These are phyloP conservation scores for Hyles lineata DNA, from an alignment of 2,888 invertebrate species.

Conservation along the genomic window DNA sequence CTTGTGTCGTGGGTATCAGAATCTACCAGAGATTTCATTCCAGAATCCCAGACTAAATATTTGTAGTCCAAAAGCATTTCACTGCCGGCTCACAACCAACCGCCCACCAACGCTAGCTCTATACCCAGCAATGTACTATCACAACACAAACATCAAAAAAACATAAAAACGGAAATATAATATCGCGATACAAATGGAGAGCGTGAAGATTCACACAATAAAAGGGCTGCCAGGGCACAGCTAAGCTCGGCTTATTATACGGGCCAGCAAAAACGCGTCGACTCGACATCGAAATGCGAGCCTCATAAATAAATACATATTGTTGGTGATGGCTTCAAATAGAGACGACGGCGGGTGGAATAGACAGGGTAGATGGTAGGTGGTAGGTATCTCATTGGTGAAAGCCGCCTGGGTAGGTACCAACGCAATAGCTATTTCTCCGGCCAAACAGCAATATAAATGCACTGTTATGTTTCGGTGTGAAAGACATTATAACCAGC, in stretches of 20 bases:
- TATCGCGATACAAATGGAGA: slow-evolving; percentile 22
- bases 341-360: neutral
- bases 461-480: no score
- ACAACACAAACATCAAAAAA: neutral
- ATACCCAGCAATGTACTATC: neutral
- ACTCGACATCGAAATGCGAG: slow-evolving; percentile 72
- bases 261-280: slow-evolving; percentile 73
- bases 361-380: slow-evolving; percentile 27
- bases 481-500: no score
- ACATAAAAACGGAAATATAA: slow-evolving; percentile 22
- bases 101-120: neutral
- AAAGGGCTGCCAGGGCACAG: slow-evolving; percentile 28
- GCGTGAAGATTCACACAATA: slow-evolving; percentile 20
- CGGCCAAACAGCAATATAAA: no score
- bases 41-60: no score
- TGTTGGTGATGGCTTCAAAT: slow-evolving; percentile 44
- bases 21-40: no score
- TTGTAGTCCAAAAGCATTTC: no score
- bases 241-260: slow-evolving; percentile 45
- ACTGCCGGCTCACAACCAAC: no score
- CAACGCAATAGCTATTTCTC: no score
- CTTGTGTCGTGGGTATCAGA: no score
- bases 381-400: no score
- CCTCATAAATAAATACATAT: slow-evolving; percentile 81
- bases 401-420: no score